Evolutionary conservation across 2,113 vertebrate genomes (phyloP).

Genomic region (Nannospalax galili): DNA sequence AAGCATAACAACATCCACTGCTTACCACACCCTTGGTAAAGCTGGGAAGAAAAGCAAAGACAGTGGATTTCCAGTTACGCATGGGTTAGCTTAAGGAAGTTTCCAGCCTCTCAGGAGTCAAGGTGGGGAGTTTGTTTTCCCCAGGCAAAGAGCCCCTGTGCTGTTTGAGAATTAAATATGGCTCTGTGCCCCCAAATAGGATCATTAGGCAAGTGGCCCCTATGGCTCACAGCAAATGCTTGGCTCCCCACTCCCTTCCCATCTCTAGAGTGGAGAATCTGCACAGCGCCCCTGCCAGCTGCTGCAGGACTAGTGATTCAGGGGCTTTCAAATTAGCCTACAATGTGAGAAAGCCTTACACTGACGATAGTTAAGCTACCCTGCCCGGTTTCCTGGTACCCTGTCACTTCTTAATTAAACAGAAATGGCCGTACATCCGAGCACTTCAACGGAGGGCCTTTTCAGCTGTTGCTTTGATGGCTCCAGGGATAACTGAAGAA

Average conservation of each 20-base stretch:
- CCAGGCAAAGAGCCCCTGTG: not conserved
- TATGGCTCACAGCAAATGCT: accelerated
- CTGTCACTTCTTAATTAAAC: not conserved
- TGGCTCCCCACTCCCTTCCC: not conserved
- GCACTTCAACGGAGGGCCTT: not conserved
- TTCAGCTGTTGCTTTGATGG: not conserved
- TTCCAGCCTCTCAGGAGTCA: not conserved
- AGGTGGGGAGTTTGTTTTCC: not conserved
- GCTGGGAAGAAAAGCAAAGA: not conserved
- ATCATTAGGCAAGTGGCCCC: not conserved
- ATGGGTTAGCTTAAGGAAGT: not conserved
- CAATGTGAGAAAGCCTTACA: not conserved
- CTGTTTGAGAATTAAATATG: no score
- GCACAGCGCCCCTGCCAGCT: not conserved
- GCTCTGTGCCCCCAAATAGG: not conserved
- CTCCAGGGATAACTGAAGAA: not conserved
- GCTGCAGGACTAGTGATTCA: accelerated
- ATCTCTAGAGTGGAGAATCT: not conserved
- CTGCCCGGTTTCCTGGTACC: not conserved
- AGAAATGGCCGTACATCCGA: not conserved
- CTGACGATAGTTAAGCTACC: no score
- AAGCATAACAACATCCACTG: not conserved
- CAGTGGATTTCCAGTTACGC: not conserved
- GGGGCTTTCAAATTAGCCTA: not conserved
- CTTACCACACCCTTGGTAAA: not conserved